These are phyloP conservation scores for Boleophthalmus pectinirostris DNA, from an alignment of 2,113 vertebrate species.

Conservation along the genomic window DNA sequence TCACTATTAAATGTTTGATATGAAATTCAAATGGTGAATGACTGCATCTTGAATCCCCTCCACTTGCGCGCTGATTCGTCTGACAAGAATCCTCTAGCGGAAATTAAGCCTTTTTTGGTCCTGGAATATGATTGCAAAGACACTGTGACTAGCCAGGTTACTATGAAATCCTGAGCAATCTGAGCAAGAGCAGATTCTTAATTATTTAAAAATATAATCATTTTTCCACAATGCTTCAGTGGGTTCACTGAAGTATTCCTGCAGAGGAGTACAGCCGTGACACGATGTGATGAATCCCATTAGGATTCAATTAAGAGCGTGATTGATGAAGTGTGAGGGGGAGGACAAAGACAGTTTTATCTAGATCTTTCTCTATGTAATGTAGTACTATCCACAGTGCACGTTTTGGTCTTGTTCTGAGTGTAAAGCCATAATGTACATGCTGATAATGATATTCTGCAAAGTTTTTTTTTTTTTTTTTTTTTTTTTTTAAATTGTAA, in stretches of 20 bases:
- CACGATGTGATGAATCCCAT: constrained; percentile 62
- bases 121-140: background rate
- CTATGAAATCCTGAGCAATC: background rate
- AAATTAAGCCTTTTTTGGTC: background rate
- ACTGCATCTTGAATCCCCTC: background rate
- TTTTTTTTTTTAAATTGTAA: background rate
- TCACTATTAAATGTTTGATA: background rate
- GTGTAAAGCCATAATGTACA: background rate
- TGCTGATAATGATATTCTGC: constrained; percentile 11
- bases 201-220: constrained; percentile 38
- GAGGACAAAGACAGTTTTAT: constrained; percentile 51
- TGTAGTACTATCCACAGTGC: constrained; percentile 15
- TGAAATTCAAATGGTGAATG: background rate
- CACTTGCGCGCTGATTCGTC: background rate
- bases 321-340: constrained; percentile 59
- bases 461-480: no score
- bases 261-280: constrained; percentile 50
- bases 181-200: constrained; percentile 24
- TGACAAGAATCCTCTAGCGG: background rate
- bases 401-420: background rate
- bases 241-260: constrained; percentile 33
- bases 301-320: constrained; percentile 63
- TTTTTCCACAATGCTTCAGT: constrained; percentile 29
- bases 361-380: constrained; percentile 27
- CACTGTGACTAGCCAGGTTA: background rate